Evolutionary conservation across 2,113 vertebrate species (phyloP).

Genomic region (Ploceus nigricollis): DNA sequence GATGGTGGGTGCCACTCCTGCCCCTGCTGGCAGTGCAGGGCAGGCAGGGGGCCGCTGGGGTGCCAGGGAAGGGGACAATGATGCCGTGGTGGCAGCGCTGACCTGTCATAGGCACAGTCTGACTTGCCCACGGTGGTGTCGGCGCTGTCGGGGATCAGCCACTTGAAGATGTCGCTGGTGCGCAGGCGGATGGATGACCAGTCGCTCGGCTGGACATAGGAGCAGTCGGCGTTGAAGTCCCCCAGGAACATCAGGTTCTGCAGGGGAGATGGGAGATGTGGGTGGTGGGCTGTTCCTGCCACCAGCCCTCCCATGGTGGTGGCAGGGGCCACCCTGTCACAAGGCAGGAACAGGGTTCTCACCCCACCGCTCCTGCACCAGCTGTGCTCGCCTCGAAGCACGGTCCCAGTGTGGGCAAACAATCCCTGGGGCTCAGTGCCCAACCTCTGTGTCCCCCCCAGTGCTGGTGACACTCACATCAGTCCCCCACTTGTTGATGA

Average conservation of each 20-base stretch:
- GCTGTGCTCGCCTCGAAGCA: accelerated
- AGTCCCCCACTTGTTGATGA: conserved; percentile 71
- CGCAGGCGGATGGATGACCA: conserved; percentile 83
- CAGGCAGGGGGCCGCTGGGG: accelerated
- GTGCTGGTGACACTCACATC: too few species aligned
- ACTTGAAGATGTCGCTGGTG: conserved; percentile 82
- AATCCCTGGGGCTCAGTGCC: background rate
- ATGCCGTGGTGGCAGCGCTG: accelerated
- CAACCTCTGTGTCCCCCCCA: background rate
- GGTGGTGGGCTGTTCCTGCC: background rate
- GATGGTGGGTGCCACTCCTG: accelerated
- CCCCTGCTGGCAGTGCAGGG: background rate
- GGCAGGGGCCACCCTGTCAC: accelerated
- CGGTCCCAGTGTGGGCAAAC: accelerated
- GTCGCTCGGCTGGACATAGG: conserved; percentile 71
- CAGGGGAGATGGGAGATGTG: background rate
- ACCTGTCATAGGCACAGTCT: conserved; percentile 88
- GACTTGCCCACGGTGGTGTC: conserved; percentile 86
- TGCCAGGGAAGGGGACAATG: accelerated
- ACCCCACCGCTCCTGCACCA: background rate
- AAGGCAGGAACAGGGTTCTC: background rate
- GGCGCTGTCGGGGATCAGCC: conserved; percentile 77
- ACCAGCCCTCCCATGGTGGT: accelerated
- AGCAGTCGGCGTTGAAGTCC: conserved; percentile 88
- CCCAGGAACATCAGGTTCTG: conserved; percentile 90